Conservation (phyloP, 2,113 vertebrate genomes). For the Aramus guarauna region DNA sequence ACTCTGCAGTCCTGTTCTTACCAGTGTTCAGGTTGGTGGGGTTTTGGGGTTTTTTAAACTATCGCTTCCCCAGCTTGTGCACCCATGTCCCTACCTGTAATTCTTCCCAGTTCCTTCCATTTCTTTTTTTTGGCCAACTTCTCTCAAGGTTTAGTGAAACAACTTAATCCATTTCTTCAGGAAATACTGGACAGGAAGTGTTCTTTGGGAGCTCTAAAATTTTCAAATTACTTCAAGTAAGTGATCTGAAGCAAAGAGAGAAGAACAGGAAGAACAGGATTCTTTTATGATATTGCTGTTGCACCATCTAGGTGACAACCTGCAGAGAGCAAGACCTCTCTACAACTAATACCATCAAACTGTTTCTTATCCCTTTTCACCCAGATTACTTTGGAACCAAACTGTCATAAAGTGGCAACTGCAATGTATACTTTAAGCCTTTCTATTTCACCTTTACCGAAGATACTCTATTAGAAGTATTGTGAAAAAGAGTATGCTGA, state of each 20-base stretch:
- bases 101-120: not conserved
- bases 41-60: not conserved
- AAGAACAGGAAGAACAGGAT: not conserved
- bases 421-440: not conserved
- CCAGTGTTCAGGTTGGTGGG: not conserved
- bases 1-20: not conserved
- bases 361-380: not conserved
- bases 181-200: not conserved
- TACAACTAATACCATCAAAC: not conserved
- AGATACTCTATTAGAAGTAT: not conserved
- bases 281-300: not conserved
- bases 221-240: not conserved
- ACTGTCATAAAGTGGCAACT: not conserved
- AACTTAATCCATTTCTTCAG: not conserved
- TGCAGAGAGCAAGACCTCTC: not conserved
- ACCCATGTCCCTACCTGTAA: not conserved
- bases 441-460: not conserved
- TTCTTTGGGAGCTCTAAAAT: not conserved
- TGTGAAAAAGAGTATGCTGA: not conserved
- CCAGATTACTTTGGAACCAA: not conserved
- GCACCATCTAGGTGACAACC: not conserved
- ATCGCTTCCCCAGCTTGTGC: not conserved
- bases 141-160: not conserved
- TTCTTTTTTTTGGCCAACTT: not conserved
- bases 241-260: not conserved